Percentiles rank a stretch among this genome's conserved stretches.
Evolutionary conservation across 2,888 invertebrate genomes (phyloP).

Genomic region (Blomia tropicalis): DNA sequence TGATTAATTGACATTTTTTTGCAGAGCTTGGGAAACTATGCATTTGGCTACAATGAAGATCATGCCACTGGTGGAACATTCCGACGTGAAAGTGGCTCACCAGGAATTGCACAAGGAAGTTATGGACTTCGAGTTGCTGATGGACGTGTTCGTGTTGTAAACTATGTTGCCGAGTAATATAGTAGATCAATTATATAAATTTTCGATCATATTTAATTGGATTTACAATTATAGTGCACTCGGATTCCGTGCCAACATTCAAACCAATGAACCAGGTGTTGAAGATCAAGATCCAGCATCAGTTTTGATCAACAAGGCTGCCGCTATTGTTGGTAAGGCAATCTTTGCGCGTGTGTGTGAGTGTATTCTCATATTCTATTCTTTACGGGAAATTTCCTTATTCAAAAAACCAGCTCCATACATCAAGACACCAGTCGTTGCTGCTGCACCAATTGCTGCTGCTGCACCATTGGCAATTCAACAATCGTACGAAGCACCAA

Average conservation of each 20-base stretch:
- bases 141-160: constrained; percentile 30
- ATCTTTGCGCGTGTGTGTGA: neutral
- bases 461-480: constrained; percentile 20
- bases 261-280: constrained; percentile 31
- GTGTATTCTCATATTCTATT: neutral
- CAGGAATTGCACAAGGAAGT: constrained; percentile 29
- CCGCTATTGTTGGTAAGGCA: constrained; percentile 25
- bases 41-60: constrained; percentile 31
- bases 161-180: constrained; percentile 30
- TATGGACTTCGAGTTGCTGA: constrained; percentile 31
- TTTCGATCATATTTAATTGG: neutral
- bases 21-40: constrained; percentile 30
- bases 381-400: neutral
- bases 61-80: constrained; percentile 31
- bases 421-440: neutral
- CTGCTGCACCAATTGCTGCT: constrained; percentile 16
- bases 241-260: constrained; percentile 29
- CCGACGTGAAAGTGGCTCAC: constrained; percentile 30
- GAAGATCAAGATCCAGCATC: constrained; percentile 29
- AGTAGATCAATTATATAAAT: neutral
- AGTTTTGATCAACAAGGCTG: constrained; percentile 29
- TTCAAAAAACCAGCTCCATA: constrained; percentile 16
- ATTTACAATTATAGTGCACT: constrained; percentile 25
- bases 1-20: constrained; percentile 4
- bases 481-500: constrained; percentile 2